Percentiles rank a stretch among this genome's conserved stretches.
phyloP scores from a whole-genome alignment of 2,797 vertebrate genomes.

The Megalops cyprinoides region DNA sequence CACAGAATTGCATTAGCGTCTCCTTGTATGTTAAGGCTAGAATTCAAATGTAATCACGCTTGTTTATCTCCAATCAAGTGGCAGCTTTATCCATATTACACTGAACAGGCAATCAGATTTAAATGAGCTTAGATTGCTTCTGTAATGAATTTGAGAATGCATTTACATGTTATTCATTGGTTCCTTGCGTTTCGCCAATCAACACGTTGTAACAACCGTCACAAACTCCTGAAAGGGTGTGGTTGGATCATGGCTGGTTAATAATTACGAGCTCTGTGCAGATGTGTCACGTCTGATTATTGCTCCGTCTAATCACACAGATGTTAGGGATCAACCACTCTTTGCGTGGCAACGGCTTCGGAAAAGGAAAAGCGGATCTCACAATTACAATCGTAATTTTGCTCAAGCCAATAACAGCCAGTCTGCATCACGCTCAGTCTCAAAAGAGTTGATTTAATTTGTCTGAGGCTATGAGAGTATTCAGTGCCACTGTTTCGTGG shows the following conservation, averaged over 20 bases:
- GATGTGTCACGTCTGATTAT: conserved; percentile 16
- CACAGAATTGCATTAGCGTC: neutral
- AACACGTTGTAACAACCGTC: neutral
- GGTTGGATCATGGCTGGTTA: conserved; percentile 46
- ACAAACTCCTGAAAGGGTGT: conserved; percentile 30
- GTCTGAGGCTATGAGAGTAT: neutral
- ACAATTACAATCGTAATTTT: conserved; percentile 20
- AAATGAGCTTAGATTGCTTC: conserved; percentile 38
- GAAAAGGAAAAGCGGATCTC: conserved; percentile 20
- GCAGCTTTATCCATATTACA: conserved; percentile 19
- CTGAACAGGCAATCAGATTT: conserved; percentile 29
- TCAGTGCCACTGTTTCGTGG: conserved; percentile 15
- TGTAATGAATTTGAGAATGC: conserved; percentile 26
- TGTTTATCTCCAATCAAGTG: conserved; percentile 42
- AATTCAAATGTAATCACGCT: conserved; percentile 43
- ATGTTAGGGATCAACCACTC: conserved; percentile 1
- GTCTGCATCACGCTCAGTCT: neutral
- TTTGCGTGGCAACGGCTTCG: conserved; percentile 14
- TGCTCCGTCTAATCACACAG: neutral
- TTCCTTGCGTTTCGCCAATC: conserved; percentile 4
- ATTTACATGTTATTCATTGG: neutral
- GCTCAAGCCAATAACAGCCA: conserved; percentile 7
- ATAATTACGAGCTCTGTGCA: conserved; percentile 24
- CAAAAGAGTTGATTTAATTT: conserved; percentile 26
- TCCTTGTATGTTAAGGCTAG: neutral